A percentile compares a stretch with the other conserved stretches of the same genome.
Conservation (phyloP, 1,140 invertebrate genomes). For the Eriocheir sinensis region DNA sequence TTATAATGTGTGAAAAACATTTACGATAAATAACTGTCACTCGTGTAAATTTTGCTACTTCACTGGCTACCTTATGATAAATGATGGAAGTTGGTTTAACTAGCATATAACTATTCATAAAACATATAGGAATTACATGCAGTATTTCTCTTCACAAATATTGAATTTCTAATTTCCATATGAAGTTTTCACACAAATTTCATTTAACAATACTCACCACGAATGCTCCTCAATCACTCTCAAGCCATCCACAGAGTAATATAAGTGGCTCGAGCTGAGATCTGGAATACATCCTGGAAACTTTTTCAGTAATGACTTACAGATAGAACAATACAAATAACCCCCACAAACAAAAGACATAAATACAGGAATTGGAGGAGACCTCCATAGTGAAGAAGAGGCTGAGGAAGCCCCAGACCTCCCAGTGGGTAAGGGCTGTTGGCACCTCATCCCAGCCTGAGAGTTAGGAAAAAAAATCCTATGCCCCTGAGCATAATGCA, state of each 20-base stretch:
- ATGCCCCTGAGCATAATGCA: constrained; percentile 44
- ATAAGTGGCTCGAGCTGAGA: not conserved
- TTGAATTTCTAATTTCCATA: not conserved
- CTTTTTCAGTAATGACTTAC: not conserved
- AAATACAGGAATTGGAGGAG: not conserved
- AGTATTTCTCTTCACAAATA: not conserved
- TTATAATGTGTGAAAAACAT: not conserved
- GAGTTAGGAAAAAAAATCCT: constrained; percentile 30
- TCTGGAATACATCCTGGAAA: not conserved
- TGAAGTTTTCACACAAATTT: not conserved
- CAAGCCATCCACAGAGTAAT: not conserved
- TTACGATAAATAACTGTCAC: not conserved
- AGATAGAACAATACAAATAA: not conserved
- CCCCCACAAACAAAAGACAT: not conserved
- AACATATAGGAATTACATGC: not conserved
- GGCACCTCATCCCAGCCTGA: not conserved
- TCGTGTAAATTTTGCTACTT: not conserved
- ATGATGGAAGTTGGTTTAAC: not conserved
- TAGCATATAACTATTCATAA: not conserved
- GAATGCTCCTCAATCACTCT: not conserved
- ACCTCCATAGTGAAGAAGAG: not conserved
- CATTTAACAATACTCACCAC: not conserved
- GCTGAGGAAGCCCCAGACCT: not conserved
- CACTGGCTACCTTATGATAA: not conserved
- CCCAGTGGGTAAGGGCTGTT: not conserved